These are phyloP conservation scores for Gracilinanus agilis DNA, from an alignment of 2,113 vertebrate genomes.

Conservation along the genomic window DNA sequence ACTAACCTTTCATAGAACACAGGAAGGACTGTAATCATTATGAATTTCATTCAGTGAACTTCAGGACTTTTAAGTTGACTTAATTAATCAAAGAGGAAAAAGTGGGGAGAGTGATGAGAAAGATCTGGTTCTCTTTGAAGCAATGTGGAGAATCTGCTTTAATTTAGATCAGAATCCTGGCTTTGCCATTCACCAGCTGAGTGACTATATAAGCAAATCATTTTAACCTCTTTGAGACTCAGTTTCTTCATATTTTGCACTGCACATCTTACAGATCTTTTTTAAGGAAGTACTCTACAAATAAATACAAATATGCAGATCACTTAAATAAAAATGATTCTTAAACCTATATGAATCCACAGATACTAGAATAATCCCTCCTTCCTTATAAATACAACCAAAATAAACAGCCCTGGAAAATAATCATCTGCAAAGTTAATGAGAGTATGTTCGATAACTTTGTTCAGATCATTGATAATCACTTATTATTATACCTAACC, in stretches of 20 bases:
- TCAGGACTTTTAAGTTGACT: slow-evolving; percentile 26
- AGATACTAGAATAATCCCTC: slow-evolving; percentile 42
- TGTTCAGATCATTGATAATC: not conserved
- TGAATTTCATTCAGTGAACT: slow-evolving; percentile 42
- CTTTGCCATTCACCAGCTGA: not conserved
- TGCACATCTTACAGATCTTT: not conserved
- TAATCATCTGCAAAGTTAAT: not conserved
- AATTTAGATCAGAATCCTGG: not conserved
- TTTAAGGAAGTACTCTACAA: not conserved
- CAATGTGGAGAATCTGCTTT: not conserved
- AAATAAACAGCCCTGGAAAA: not conserved
- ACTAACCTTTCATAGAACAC: not conserved
- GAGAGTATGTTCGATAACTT: not conserved
- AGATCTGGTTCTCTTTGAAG: not conserved
- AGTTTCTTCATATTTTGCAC: not conserved
- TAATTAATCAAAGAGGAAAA: slow-evolving; percentile 66
- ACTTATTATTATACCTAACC: not conserved
- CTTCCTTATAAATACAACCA: not conserved
- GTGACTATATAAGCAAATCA: not conserved
- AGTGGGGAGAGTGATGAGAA: not conserved
- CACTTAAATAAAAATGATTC: slow-evolving; percentile 70
- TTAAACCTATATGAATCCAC: slow-evolving; percentile 58
- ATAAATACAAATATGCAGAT: not conserved
- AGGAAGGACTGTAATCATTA: not conserved
- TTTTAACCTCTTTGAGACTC: not conserved